Base-by-base conservation (phyloP, 92 coral and sea anemone species). In the Scolanthus callimorphus region DNA sequence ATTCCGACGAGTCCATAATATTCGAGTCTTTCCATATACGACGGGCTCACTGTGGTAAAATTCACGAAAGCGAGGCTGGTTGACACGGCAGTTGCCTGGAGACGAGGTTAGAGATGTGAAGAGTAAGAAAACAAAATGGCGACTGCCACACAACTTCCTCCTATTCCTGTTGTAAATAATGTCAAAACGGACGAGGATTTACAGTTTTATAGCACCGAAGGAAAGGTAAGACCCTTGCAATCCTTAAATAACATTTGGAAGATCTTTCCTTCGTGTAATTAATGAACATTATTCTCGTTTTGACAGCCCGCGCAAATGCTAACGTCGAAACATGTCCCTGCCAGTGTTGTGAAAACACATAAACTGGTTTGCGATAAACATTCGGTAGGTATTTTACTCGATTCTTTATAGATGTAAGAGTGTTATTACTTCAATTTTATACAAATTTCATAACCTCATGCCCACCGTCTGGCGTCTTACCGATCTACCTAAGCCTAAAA, bases 161-260 rank as follows among this genome's bases (percentile, higher is more conserved):
- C 77, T 31, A 91, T 87, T 71, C 97, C 97, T 21, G 90, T 91
- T 34, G 90, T 91, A 57, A 83, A 87, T 62, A 84, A 89, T 51
- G 90, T 91, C 25, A 59, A 86, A 46, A 84, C 97, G 15, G 92
- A 91, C 61, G 81, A 78, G 59, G 91, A 85, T 45, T 19, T 91
- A 17, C 70, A 55, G 26, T 60, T 51, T 28, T 52, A 60, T 6
- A 70, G 59, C n/a, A 62, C 51, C 29, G 75, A 71, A 15, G 83
- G 77, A 37, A 76, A 69, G 79, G 70, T 69, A 63, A 51, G 60
- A 4, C 10, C 52, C 17, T 19, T n/a, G n/a, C n/a, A n/a, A n/a
- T n/a, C n/a, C n/a, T n/a, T n/a, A n/a, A n/a, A 46, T 46, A 4
- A 19, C 17, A 46, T 46, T 6, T 46, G 12, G 4, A 9, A 46